Percentiles rank a stretch among this genome's conserved stretches.
Evolutionary conservation across 2,113 vertebrate species (phyloP).

Genomic region (Heptranchias perlo): DNA sequence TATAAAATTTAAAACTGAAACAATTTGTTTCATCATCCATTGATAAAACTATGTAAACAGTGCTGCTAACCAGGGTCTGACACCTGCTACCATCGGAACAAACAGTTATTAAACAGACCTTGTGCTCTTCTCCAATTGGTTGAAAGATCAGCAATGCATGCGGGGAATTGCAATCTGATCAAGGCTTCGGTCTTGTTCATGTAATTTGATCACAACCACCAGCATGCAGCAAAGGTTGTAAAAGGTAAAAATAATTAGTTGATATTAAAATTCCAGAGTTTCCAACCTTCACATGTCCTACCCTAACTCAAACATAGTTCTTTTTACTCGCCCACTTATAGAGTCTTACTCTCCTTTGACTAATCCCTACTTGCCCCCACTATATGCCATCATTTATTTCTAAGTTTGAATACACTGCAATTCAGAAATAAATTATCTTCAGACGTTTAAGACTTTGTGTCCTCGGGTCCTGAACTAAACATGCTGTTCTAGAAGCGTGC

Average conservation of each 20-base stretch:
- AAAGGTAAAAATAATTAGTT: neutral
- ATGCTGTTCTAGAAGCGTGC: neutral
- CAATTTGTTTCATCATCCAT: neutral
- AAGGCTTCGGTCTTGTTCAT: neutral
- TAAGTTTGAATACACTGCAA: neutral
- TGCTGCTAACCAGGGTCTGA: neutral
- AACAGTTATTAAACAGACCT: neutral
- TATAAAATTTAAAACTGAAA: neutral
- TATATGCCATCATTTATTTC: neutral
- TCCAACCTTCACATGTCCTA: neutral
- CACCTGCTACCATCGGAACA: neutral
- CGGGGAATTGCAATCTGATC: neutral
- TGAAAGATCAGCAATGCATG: neutral
- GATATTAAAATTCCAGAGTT: neutral
- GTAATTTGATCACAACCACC: conserved; percentile 20
- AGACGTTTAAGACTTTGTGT: neutral
- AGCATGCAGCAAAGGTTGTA: neutral
- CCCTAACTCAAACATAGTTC: neutral
- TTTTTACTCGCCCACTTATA: too few species aligned
- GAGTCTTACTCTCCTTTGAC: too few species aligned
- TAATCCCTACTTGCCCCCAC: neutral
- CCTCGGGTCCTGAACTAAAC: neutral
- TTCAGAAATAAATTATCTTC: neutral
- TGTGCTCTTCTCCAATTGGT: neutral
- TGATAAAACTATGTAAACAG: neutral